Percentiles rank a stretch among this genome's conserved stretches.
These are phyloP conservation scores for Drosophila suboccidentalis DNA, from an alignment of 2,888 invertebrate genomes.

Conservation along the genomic window DNA sequence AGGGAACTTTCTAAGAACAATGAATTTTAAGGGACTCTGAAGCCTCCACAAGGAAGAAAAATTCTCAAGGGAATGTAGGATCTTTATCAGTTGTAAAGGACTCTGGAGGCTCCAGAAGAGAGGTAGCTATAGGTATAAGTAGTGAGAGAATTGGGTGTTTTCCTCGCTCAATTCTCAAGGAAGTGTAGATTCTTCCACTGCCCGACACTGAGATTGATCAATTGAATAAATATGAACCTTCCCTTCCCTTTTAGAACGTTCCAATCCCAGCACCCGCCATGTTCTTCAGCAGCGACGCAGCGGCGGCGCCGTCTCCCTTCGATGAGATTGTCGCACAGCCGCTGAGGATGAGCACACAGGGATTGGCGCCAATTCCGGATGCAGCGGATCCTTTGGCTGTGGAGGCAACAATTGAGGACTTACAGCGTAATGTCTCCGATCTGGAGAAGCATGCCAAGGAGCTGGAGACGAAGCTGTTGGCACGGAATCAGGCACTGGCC, in stretches of 20 bases:
- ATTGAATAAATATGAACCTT: background rate
- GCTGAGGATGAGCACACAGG: constrained; percentile 33
- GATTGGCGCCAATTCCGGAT: background rate
- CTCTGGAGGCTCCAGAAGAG: too few species aligned
- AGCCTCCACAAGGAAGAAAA: too few species aligned
- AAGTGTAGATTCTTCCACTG: background rate
- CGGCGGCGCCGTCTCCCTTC: constrained; percentile 76
- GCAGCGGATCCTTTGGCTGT: constrained; percentile 16
- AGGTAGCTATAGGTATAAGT: too few species aligned
- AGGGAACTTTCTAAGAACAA: too few species aligned
- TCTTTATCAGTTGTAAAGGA: too few species aligned
- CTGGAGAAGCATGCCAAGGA: constrained; percentile 85
- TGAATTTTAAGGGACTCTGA: too few species aligned
- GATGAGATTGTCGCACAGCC: constrained; percentile 83
- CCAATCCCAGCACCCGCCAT: constrained; percentile 72
- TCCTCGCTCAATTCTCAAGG: background rate
- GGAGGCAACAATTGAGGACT: constrained; percentile 85
- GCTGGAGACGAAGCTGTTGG: constrained; percentile 83
- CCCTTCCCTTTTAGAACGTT: constrained; percentile 13
- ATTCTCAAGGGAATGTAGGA: too few species aligned
- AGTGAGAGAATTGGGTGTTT: background rate
- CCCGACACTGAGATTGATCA: too few species aligned
- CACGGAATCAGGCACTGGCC: constrained; percentile 74
- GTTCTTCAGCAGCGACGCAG: constrained; percentile 78
- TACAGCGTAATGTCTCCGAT: constrained; percentile 84